Evolutionary conservation across 2,888 invertebrate species (phyloP).

Genomic region (Zygogramma bicolorata): DNA sequence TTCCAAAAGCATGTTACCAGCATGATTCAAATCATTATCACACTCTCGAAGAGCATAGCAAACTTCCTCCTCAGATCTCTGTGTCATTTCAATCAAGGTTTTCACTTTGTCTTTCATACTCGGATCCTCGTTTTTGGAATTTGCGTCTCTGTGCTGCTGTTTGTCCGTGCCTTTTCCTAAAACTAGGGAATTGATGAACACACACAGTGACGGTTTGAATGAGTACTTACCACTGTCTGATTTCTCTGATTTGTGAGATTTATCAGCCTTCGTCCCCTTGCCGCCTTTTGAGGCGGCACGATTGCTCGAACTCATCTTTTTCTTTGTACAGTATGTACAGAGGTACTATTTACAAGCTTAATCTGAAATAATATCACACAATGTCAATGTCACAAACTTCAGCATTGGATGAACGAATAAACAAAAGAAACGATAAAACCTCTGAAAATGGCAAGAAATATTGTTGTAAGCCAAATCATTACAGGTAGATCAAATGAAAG

Average conservation of each 20-base stretch:
- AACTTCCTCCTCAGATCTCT: conserved; percentile 90
- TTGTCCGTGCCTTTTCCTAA: conserved; percentile 62
- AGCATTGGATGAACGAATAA: background rate
- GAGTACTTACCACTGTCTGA: conserved; percentile 60
- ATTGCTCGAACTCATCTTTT: conserved; percentile 76
- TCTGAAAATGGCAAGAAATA: background rate
- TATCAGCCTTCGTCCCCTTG: conserved; percentile 64
- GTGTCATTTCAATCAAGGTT: conserved; percentile 91
- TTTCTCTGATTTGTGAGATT: conserved; percentile 65
- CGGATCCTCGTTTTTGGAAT: conserved; percentile 70
- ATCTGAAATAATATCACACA: conserved; percentile 67
- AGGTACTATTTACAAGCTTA: conserved; percentile 81
- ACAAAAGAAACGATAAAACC: background rate
- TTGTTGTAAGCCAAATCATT: background rate
- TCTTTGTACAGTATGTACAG: conserved; percentile 81
- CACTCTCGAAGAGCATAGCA: conserved; percentile 93
- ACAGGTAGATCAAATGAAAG: background rate
- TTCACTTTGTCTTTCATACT: conserved; percentile 78
- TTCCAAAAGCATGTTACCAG: conserved; percentile 85
- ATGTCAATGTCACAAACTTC: conserved; percentile 39
- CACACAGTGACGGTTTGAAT: background rate
- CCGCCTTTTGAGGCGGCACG: conserved; percentile 78
- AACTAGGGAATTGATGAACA: conserved; percentile 7
- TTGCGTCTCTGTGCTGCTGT: conserved; percentile 58
- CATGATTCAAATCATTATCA: conserved; percentile 88